A percentile compares a stretch with the other conserved stretches of the same genome.
phyloP scores from a whole-genome alignment of 1,140 invertebrate species.

The Heterodera carotae region DNA sequence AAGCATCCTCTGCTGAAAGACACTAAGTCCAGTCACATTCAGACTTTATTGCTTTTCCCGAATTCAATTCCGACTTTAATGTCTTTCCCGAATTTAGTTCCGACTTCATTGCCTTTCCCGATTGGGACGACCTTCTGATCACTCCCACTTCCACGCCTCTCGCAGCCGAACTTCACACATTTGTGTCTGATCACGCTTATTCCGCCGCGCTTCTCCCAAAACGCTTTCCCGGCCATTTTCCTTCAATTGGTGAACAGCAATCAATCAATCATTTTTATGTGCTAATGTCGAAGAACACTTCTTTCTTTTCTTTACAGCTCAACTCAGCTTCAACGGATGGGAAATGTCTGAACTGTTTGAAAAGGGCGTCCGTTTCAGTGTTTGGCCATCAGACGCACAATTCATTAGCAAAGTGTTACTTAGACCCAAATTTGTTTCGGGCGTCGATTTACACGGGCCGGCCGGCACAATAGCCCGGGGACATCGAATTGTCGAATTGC shows the following conservation, averaged over 20 bases:
- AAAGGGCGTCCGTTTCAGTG: neutral
- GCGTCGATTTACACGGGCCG: constrained; percentile 23
- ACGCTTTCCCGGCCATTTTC: constrained; percentile 22
- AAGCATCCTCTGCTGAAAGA: too few species aligned
- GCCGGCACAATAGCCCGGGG: constrained; percentile 12
- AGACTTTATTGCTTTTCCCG: too few species aligned
- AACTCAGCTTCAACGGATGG: neutral
- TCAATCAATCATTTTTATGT: neutral
- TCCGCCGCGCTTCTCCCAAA: constrained; percentile 16
- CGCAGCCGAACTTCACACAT: neutral
- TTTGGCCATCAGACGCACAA: constrained; percentile 17
- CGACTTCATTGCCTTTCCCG: constrained; percentile 42
- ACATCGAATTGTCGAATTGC: constrained; percentile 1
- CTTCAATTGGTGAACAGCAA: constrained; percentile 4
- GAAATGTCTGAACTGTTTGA: neutral
- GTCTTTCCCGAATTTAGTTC: constrained; percentile 9
- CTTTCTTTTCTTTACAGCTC: neutral
- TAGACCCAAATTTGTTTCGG: constrained; percentile 18
- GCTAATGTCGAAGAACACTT: too few species aligned
- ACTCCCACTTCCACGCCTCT: constrained; percentile 1
- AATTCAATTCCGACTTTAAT: neutral
- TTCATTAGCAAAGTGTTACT: constrained; percentile 27
- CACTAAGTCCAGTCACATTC: too few species aligned
- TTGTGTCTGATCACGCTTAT: constrained; percentile 3
- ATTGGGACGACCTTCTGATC: constrained; percentile 44